phyloP scores from a whole-genome alignment of 2,888 invertebrate species.

The Erebia aethiops region DNA sequence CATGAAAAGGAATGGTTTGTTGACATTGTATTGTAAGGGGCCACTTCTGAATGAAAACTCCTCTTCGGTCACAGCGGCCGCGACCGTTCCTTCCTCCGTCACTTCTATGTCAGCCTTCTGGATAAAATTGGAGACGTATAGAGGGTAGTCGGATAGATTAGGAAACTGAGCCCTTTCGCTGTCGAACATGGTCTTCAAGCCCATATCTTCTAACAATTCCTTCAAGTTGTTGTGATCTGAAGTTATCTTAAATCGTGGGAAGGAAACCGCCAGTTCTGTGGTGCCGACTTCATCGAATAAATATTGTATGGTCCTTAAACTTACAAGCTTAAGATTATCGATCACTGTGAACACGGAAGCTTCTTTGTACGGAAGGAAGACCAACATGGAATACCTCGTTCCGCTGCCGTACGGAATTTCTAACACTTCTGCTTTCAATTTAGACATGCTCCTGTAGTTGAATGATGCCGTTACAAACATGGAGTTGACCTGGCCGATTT shows the following conservation, averaged over 20 bases:
- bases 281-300: slow-evolving; percentile 60
- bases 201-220: slow-evolving; percentile 70
- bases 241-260: slow-evolving; percentile 84
- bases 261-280: slow-evolving; percentile 75
- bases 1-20: slow-evolving; percentile 71
- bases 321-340: slow-evolving; percentile 69
- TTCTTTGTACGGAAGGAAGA: slow-evolving; percentile 82
- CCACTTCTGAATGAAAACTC: slow-evolving; percentile 49
- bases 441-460: slow-evolving; percentile 47
- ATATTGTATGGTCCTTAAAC: slow-evolving; percentile 72
- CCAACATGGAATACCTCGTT: slow-evolving; percentile 83
- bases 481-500: slow-evolving; percentile 62
- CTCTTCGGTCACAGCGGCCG: slow-evolving; percentile 53
- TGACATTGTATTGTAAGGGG: slow-evolving; percentile 55
- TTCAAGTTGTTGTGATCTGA: slow-evolving; percentile 76
- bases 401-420: slow-evolving; percentile 66
- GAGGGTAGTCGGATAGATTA: slow-evolving; percentile 52
- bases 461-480: slow-evolving; percentile 57
- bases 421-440: slow-evolving; percentile 56
- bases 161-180: slow-evolving; percentile 53
- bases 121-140: slow-evolving; percentile 62
- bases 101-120: slow-evolving; percentile 73
- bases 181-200: slow-evolving; percentile 63
- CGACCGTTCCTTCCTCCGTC: slow-evolving; percentile 65
- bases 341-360: slow-evolving; percentile 70